Conservation (phyloP, 2,113 vertebrate genomes). For the Oceanites oceanicus region DNA sequence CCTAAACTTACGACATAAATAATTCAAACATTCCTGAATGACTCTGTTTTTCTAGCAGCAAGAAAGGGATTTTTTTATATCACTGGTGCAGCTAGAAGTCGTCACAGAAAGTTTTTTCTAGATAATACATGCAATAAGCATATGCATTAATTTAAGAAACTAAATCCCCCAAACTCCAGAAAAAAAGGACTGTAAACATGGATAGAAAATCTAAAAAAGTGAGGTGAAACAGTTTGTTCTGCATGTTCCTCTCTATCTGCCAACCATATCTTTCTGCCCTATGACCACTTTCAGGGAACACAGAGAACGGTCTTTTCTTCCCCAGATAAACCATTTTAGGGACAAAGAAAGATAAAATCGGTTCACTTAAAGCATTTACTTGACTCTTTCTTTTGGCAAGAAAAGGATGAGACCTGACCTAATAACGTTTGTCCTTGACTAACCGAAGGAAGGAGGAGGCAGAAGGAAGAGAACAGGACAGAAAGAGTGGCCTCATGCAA, state of each 20-base stretch:
- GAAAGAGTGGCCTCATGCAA: not conserved
- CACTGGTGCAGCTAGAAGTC: not conserved
- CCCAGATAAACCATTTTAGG: not conserved
- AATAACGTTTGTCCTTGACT: not conserved
- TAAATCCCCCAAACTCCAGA: not conserved
- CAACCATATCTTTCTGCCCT: not conserved
- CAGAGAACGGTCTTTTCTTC: not conserved
- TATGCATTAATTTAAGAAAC: not conserved
- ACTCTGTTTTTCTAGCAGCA: not conserved
- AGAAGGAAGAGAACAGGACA: not conserved
- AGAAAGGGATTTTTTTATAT: not conserved
- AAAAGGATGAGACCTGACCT: not conserved
- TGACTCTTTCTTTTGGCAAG: not conserved
- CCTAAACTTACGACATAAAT: not conserved
- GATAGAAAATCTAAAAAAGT: not conserved
- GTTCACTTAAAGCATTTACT: not conserved
- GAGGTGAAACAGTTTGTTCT: not conserved
- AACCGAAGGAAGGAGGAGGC: not conserved
- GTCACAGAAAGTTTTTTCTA: not conserved
- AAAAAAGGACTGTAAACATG: not conserved
- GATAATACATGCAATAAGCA: not conserved
- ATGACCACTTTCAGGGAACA: not conserved
- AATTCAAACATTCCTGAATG: not conserved
- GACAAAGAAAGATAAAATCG: not conserved
- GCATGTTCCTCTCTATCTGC: not conserved